phyloP scores from a whole-genome alignment of 2,113 vertebrate species.

The Theropithecus gelada region DNA sequence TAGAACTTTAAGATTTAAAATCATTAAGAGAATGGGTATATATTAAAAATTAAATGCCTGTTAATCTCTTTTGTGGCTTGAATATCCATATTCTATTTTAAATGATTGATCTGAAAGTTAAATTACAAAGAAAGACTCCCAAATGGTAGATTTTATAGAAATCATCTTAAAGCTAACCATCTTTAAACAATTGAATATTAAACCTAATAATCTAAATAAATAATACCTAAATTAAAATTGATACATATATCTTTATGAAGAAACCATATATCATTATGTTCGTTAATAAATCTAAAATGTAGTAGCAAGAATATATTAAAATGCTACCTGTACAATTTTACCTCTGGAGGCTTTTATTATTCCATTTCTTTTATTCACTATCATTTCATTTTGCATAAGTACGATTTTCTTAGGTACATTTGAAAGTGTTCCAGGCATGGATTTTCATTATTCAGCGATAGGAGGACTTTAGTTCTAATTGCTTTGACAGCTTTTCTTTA shows the following conservation, averaged over 20 bases:
- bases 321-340: neutral
- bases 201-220: neutral
- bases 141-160: neutral
- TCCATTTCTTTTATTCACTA: slow-evolving; percentile 18
- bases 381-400: slow-evolving; percentile 37
- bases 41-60: neutral
- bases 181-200: slow-evolving; percentile 12
- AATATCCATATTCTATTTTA: neutral
- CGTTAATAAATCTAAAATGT: neutral
- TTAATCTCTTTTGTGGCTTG: neutral
- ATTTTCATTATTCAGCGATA: slow-evolving; percentile 56
- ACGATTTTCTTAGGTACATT: slow-evolving; percentile 33
- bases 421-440: neutral
- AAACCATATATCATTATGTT: neutral
- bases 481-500: slow-evolving; percentile 61
- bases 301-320: neutral
- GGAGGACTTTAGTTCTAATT: slow-evolving; percentile 39
- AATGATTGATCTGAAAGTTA: neutral
- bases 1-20: neutral
- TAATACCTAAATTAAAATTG: slow-evolving; percentile 13
- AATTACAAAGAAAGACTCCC: neutral
- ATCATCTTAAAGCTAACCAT: neutral
- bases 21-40: neutral
- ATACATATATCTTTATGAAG: neutral
- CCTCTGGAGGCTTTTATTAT: neutral